Base-by-base conservation (phyloP, 2,797 vertebrate genomes). In the Amazona ochrocephala region DNA sequence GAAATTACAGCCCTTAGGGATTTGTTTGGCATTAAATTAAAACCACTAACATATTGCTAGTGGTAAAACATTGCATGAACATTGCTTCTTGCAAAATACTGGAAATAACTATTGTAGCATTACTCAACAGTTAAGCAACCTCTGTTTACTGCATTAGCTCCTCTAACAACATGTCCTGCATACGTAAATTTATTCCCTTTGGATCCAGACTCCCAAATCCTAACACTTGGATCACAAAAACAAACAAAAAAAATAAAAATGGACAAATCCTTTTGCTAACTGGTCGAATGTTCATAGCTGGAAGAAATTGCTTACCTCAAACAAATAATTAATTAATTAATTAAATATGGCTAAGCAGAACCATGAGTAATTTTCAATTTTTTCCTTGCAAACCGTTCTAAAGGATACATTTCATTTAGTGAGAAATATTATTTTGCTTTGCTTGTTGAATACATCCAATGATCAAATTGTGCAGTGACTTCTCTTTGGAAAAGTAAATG, bases 1-100 rank as follows among this genome's bases (percentile, higher is more conserved):
- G 77, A 93, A 97, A 96, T 91, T 87, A 79, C 16, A 79, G 94
- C 60, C 89, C 80, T 94, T 48, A 60, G 87, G 96, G 94, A 89
- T 84, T 84, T 74, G 48, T 92, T 95, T 97, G 97, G 97, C 96
- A 93, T 89, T 83, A 78, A 74, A 84, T 34, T 48, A 81, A 98
- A 98, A 96, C 97, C 97, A 97, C 93, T 53, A 95, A 97, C 85
- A 95, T 97, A 95, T 95, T 95, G 85, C 93, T 96, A 89, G 95
- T 95, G 96, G 96, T 96, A 91, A 95, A 95, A 95, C 60, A 96
- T 95, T 95, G 72, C 94, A 97, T 90, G 94, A 97, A 97, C 95
- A 95, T 92, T 84, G 91, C 97, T 96, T 97, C 96, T 96, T 98
- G 95, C 97, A 97, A 97, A 97, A 98, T 92, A 92, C 97, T 97